Percentiles rank a stretch among this genome's conserved stretches.
These are phyloP conservation scores for Thyatira batis DNA, from an alignment of 2,888 invertebrate genomes.

Conservation along the genomic window DNA sequence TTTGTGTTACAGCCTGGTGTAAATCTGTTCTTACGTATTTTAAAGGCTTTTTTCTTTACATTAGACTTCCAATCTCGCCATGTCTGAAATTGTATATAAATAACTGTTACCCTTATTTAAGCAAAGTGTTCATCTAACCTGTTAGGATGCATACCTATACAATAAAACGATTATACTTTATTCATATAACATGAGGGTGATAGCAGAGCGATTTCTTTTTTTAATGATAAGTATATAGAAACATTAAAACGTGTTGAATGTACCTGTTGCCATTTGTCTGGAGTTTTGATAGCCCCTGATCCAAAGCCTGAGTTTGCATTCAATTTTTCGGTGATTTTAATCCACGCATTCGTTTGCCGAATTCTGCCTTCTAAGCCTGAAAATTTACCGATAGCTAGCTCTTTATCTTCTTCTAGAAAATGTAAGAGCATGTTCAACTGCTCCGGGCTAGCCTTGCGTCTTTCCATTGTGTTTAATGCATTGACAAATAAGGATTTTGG, in stretches of 20 bases:
- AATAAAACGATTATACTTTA: too few relatives aligned
- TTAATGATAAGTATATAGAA: background rate
- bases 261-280: constrained; percentile 68
- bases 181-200: too few relatives aligned
- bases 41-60: constrained; percentile 64
- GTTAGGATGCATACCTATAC: too few relatives aligned
- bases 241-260: background rate
- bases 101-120: background rate
- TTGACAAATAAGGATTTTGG: background rate
- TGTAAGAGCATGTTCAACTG: constrained; percentile 60
- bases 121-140: too few relatives aligned
- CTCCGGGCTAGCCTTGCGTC: constrained; percentile 63
- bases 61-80: constrained; percentile 68
- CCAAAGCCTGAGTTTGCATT: constrained; percentile 63
- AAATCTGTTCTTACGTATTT: constrained; percentile 57
- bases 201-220: too few relatives aligned
- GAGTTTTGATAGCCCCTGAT: constrained; percentile 62
- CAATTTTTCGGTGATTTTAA: constrained; percentile 62
- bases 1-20: constrained; percentile 53
- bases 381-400: constrained; percentile 59
- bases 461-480: constrained; percentile 26
- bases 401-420: constrained; percentile 59
- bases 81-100: constrained; percentile 33
- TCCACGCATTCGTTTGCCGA: constrained; percentile 61
- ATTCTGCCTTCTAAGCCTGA: constrained; percentile 56